Percentiles rank a stretch among this genome's conserved stretches.
phyloP scores from a whole-genome alignment of 2,888 invertebrate species.

The Mimas tiliae region DNA sequence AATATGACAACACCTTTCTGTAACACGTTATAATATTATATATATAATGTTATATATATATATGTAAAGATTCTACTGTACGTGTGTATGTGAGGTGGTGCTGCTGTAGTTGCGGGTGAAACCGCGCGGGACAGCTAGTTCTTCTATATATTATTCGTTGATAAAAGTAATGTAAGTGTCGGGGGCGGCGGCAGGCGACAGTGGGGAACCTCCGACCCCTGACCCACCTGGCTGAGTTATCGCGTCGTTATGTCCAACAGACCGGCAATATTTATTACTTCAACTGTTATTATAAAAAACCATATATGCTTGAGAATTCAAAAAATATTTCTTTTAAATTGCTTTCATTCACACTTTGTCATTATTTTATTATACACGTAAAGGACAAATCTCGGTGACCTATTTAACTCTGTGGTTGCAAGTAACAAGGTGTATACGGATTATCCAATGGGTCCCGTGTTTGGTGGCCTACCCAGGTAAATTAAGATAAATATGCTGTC shows the following conservation, averaged over 20 bases:
- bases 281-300: constrained; percentile 11
- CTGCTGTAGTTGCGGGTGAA: too few species aligned
- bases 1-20: too few species aligned
- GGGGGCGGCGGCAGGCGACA: constrained; percentile 2
- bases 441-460: too few species aligned
- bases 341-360: not conserved
- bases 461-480: too few species aligned
- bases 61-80: too few species aligned
- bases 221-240: constrained; percentile 9
- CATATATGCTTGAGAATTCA: constrained; percentile 12
- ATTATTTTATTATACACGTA: not conserved
- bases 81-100: too few species aligned
- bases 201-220: not conserved
- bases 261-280: constrained; percentile 19
- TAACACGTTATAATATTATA: too few species aligned
- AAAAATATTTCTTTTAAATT: not conserved
- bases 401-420: not conserved
- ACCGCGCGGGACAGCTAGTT: too few species aligned
- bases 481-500: too few species aligned
- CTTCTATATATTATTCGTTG: not conserved
- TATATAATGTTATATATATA: too few species aligned
- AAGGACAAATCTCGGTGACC: too few species aligned
- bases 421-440: too few species aligned
- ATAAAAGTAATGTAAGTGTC: not conserved
- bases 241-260: constrained; percentile 15